Conservation (phyloP, 2,797 vertebrate species). For the Avahi laniger region DNA sequence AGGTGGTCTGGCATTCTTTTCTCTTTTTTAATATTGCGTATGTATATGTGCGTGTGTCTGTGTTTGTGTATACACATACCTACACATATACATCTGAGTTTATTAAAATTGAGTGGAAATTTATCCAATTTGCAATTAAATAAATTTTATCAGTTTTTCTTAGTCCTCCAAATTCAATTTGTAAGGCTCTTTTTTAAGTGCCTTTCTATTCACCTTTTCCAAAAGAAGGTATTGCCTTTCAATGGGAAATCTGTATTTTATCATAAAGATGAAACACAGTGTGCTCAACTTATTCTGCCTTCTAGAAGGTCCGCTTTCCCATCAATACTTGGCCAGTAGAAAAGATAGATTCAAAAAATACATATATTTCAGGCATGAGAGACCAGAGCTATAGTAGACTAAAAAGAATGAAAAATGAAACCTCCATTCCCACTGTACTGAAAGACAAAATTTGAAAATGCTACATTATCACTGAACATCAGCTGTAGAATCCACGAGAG, state of each 20-base stretch:
- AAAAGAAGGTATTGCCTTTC: conserved; percentile 40
- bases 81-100: not conserved
- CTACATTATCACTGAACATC: conserved; percentile 2
- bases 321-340: conserved; percentile 31
- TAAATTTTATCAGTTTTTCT: conserved; percentile 23
- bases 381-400: not conserved
- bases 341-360: conserved; percentile 38
- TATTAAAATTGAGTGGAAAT: conserved; percentile 36
- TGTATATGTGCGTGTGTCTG: not conserved
- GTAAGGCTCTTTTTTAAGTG: not conserved
- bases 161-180: conserved; percentile 2
- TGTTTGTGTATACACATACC: not conserved
- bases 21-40: not conserved
- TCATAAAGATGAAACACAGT: conserved; percentile 43
- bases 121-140: not conserved
- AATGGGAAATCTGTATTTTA: conserved; percentile 36
- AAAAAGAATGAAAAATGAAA: conserved; percentile 46
- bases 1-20: not conserved
- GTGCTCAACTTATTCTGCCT: conserved; percentile 27
- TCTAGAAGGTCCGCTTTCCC: conserved; percentile 22
- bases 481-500: not conserved
- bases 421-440: not conserved
- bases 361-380: conserved; percentile 34
- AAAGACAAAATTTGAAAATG: conserved; percentile 35
- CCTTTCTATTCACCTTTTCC: conserved; percentile 26